Base-by-base conservation (phyloP, 2,888 invertebrate species). In the Argynnis bischoffii region DNA sequence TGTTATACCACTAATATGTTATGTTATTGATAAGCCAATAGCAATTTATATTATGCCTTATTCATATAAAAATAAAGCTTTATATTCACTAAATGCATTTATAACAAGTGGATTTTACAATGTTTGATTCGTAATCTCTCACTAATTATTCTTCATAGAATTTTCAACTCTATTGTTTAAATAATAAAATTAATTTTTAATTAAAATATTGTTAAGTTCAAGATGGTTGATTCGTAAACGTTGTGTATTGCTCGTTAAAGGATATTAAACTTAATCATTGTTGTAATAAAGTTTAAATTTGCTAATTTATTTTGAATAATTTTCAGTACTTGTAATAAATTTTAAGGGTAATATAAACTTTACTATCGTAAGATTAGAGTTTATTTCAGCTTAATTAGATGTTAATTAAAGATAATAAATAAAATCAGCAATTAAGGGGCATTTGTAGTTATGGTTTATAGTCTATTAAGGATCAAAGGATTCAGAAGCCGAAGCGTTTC, bases 1-100 rank as follows among this genome's bases (percentile, higher is more conserved):
- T 83, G 77, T 78, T 79, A 84, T 83, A 84, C 80, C 79, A 80
- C 75, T 84, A 82, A 82, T 79, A 77, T 76, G 78, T 78, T 78
- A 77, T 76, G 75, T 78, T 75, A 80, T 81, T 81, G 81, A 83
- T 80, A 76, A 78, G 80, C 75, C 75, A 74, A 69, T 75, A 75
- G 69, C 31, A 18, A 18, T 26, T n/a, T 59, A 77, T 69, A 65
- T 61, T 68, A 16, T 57, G 72, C 72, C 70, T 76, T 75, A 65
- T 56, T 0, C 0, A 0, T 6, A 21, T 35, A 1, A 0, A 0
- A 14, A 63, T 73, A 73, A 63, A 70, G 63, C 53, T 61, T 1
- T 69, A 70, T 69, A 69, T 73, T 4, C 16, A 57, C 67, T 72
- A 67, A 6, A 16, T 11, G 13, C 0, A 18, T 26, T 67, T 64